Percentiles rank a stretch among this genome's conserved stretches.
These are phyloP conservation scores for Butorides virescens DNA, from an alignment of 2,113 vertebrate species.

Conservation along the genomic window DNA sequence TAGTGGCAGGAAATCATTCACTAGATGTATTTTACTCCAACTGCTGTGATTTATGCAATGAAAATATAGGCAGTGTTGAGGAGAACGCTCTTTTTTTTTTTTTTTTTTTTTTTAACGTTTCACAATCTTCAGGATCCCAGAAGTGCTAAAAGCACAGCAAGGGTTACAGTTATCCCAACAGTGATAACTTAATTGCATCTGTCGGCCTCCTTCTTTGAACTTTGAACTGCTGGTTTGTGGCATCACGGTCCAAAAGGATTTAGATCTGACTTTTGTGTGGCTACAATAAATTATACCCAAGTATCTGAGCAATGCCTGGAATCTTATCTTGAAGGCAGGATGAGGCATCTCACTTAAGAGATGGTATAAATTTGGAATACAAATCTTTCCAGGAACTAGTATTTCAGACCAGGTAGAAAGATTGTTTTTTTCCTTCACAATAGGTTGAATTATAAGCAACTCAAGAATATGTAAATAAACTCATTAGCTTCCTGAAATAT, in stretches of 20 bases:
- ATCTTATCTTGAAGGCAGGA: slow-evolving; percentile 75
- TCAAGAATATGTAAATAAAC: not conserved
- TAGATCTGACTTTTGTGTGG: slow-evolving; percentile 74
- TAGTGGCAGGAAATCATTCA: slow-evolving; percentile 79
- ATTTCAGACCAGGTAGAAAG: not conserved
- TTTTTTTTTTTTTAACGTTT: not conserved
- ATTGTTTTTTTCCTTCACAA: not conserved
- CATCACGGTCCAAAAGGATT: slow-evolving; percentile 70
- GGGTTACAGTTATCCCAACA: slow-evolving; percentile 63
- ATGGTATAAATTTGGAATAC: slow-evolving; percentile 62
- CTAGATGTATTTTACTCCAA: slow-evolving; percentile 70
- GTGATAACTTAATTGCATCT: slow-evolving; percentile 73
- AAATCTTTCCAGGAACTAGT: slow-evolving; percentile 21
- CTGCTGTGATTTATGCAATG: slow-evolving; percentile 73
- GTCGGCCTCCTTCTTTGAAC: slow-evolving; percentile 77
- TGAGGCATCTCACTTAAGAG: slow-evolving; percentile 49
- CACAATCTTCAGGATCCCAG: slow-evolving; percentile 41
- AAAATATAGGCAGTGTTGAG: slow-evolving; percentile 60
- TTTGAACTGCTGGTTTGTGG: slow-evolving; percentile 69
- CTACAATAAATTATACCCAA: slow-evolving; percentile 79
- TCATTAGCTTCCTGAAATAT: not conserved
- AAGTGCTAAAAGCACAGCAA: slow-evolving; percentile 44
- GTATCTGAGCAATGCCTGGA: slow-evolving; percentile 80
- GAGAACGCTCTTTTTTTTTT: not conserved
- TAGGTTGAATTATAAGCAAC: not conserved